These are phyloP conservation scores for Drosophila repleta DNA, from an alignment of 1,140 invertebrate species.

Conservation along the genomic window DNA sequence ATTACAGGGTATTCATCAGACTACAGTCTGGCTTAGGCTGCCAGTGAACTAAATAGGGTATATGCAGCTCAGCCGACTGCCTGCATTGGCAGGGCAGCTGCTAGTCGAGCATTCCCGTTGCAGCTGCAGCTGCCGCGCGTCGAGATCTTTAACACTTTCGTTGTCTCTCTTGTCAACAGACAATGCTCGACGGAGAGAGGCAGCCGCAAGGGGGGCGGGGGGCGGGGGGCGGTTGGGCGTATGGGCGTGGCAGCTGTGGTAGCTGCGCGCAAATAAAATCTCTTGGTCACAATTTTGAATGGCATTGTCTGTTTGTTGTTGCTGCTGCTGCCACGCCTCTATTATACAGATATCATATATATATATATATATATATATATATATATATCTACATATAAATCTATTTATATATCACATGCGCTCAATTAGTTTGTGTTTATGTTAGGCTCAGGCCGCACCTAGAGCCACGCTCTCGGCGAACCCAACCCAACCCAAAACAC, in stretches of 20 bases:
- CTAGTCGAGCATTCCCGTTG: background rate
- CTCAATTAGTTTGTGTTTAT: constrained; percentile 35
- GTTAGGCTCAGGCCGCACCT: constrained; percentile 28
- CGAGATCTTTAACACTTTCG: constrained; percentile 33
- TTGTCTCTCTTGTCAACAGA: constrained; percentile 39
- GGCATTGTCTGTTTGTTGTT: background rate
- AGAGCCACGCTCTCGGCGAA: background rate
- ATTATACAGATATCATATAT: no score
- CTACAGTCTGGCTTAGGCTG: no score
- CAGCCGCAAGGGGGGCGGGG: no score
- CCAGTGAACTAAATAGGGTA: no score
- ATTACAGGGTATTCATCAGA: no score
- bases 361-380: background rate
- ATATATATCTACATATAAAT: background rate
- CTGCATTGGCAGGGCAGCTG: background rate
- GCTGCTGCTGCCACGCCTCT: constrained; percentile 4
- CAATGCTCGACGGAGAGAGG: constrained; percentile 12
- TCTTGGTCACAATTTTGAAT: constrained; percentile 1
- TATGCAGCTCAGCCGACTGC: no score
- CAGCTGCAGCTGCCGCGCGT: background rate
- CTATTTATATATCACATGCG: background rate
- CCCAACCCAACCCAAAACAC: background rate
- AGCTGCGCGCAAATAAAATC: constrained; percentile 4
- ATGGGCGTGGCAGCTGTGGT: background rate
- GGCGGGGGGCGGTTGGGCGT: background rate